These are phyloP conservation scores for Pyrochroa serraticornis DNA, from an alignment of 2,888 invertebrate genomes.

Conservation along the genomic window DNA sequence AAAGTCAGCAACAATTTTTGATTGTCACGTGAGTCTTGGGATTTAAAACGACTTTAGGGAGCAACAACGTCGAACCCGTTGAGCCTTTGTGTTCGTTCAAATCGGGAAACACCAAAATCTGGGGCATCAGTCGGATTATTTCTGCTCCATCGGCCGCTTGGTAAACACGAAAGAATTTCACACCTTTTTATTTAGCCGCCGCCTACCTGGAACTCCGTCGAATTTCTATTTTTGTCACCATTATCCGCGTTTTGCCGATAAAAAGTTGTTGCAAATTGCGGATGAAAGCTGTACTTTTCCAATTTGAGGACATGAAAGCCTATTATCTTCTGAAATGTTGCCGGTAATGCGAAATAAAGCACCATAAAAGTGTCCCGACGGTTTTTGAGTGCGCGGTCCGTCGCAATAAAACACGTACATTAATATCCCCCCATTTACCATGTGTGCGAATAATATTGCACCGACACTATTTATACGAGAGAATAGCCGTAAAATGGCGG, in stretches of 20 bases:
- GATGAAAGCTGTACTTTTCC: constrained; percentile 8
- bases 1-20: no score
- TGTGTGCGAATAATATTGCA: constrained; percentile 30
- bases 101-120: neutral
- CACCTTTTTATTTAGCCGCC: constrained; percentile 25
- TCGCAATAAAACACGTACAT: constrained; percentile 30
- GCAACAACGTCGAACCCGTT: no score
- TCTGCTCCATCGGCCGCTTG: constrained; percentile 13
- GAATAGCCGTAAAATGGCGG: constrained; percentile 27
- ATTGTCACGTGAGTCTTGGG: no score
- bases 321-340: constrained; percentile 21
- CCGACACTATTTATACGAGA: constrained; percentile 26
- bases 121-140: constrained; percentile 17
- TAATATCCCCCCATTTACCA: constrained; percentile 30
- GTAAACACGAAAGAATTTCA: constrained; percentile 28
- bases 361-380: constrained; percentile 22
- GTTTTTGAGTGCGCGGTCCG: constrained; percentile 20
- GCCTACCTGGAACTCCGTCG: constrained; percentile 18
- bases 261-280: constrained; percentile 20
- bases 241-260: constrained; percentile 14
- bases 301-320: constrained; percentile 13
- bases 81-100: no score
- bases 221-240: constrained; percentile 23
- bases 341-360: constrained; percentile 25
- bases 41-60: no score